phyloP scores from a whole-genome alignment of 2,888 invertebrate species.

The Drosophila cracens region DNA sequence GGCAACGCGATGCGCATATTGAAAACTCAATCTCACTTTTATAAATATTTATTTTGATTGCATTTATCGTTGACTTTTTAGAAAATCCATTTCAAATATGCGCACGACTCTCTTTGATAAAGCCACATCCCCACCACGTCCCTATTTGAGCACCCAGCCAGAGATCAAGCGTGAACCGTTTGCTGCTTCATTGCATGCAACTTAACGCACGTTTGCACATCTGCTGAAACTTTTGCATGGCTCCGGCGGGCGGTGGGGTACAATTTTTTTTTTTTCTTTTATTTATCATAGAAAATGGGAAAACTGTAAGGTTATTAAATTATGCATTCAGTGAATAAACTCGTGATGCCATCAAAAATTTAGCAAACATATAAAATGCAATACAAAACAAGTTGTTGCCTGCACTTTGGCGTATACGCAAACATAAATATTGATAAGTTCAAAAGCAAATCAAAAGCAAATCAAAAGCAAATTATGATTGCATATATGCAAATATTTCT shows the following conservation, averaged over 20 bases:
- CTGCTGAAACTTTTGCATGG: slow-evolving; percentile 39
- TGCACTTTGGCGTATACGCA: slow-evolving; percentile 25
- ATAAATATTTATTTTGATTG: slow-evolving; percentile 48
- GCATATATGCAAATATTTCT: slow-evolving; percentile 38
- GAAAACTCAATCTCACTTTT: slow-evolving; percentile 12
- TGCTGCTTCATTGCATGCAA: slow-evolving; percentile 64
- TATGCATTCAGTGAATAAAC: slow-evolving; percentile 45
- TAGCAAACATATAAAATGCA: slow-evolving; percentile 31
- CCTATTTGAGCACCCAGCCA: slow-evolving; percentile 2
- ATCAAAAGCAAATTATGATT: slow-evolving; percentile 54
- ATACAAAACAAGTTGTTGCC: slow-evolving; percentile 6
- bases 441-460: slow-evolving; percentile 30
- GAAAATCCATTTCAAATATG: slow-evolving; percentile 46
- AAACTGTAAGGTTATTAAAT: slow-evolving; percentile 53
- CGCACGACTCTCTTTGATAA: slow-evolving; percentile 38
- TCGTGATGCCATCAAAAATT: slow-evolving; percentile 23
- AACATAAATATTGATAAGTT: slow-evolving; percentile 56
- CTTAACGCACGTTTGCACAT: slow-evolving; percentile 73
- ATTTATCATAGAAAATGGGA: slow-evolving; percentile 34
- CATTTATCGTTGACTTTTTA: slow-evolving; percentile 34
- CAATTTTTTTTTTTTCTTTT: slow-evolving; percentile 28
- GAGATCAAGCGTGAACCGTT: slow-evolving; percentile 61
- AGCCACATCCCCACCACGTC: background rate
- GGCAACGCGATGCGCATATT: slow-evolving; percentile 19
- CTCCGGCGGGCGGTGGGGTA: slow-evolving; percentile 5